These are phyloP conservation scores for Halictus quadricinctus DNA, from an alignment of 2,888 invertebrate species.

Conservation along the genomic window DNA sequence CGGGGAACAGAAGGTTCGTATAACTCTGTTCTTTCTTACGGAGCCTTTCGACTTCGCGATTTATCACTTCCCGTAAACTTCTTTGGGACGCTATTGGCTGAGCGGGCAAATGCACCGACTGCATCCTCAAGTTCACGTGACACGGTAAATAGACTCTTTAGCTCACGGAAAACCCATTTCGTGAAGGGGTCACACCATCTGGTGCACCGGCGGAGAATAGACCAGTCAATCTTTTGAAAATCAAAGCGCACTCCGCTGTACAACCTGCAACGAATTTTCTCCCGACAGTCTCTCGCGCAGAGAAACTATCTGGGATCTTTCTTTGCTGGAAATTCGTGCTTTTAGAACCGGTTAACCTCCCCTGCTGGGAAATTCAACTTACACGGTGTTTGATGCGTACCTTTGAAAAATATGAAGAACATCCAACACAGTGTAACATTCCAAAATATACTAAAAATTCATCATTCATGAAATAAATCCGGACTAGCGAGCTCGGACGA, in stretches of 20 bases:
- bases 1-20: neutral
- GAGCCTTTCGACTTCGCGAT: conserved; percentile 13
- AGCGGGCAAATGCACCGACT: conserved; percentile 15
- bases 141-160: conserved; percentile 31
- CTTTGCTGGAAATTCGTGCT: conserved; percentile 2
- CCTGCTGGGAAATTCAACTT: neutral
- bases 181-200: conserved; percentile 28
- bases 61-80: conserved; percentile 25
- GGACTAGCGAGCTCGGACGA: neutral
- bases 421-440: neutral
- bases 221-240: conserved; percentile 28
- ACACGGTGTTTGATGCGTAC: neutral
- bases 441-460: neutral
- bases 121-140: conserved; percentile 34
- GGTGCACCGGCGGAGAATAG: conserved; percentile 24
- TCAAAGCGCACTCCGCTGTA: conserved; percentile 20
- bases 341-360: neutral
- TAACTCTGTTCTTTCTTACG: neutral
- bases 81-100: conserved; percentile 21
- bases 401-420: neutral
- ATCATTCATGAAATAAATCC: neutral
- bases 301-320: conserved; percentile 11
- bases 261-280: conserved; percentile 17
- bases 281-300: neutral
- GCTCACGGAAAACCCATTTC: conserved; percentile 24